Evolutionary conservation across 2,888 invertebrate species (phyloP), one percentile per base, ranked within the genome.

Genomic region (Antheraea assamensis): DNA sequence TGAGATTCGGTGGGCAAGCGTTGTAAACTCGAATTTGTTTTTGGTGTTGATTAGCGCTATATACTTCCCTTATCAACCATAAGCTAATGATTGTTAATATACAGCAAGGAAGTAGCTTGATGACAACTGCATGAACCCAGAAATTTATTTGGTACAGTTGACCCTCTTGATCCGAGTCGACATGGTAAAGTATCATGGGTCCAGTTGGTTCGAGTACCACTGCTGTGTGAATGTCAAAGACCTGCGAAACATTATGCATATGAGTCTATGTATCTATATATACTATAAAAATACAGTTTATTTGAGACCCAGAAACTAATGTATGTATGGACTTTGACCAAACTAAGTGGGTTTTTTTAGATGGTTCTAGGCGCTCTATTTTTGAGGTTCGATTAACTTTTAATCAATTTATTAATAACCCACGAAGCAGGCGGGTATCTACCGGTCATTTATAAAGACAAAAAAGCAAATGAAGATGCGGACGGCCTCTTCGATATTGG

Each of bases 101-200:
- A 85, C 96, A 92, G 86, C 98, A 98, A 0, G 98, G 98, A 0
- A 98, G 89, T 3, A 98, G 94, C 86, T 98, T 98, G 73, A 98
- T 96, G 47, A 97, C 95, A 2, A 98, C 97, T 0, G 96, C 97
- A 85, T 98, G 97, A 1, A 97, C 95, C 97, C 97, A 98, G 88
- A 97, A 97, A 90, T 97, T 97, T 70, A 97, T 92, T 78, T 96
- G 95, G 83, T 96, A 97, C 5, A 96, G 86, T 31, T 95, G 95
- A 1, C 95, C 95, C 76, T 95, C 94, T 78, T 96, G 93, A 71
- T 96, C 94, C 1, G 96, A 95, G 74, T 96, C 95, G 76, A 88
- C 95, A 84, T 94, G 93, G 82, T 95, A 95, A 13, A 94, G 84
- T 72, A 92, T 88, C 87, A 92, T 91, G 0, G 90, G 92, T 0